Evolutionary conservation across 2,888 invertebrate species (phyloP).

Genomic region (Hartigia nigra): DNA sequence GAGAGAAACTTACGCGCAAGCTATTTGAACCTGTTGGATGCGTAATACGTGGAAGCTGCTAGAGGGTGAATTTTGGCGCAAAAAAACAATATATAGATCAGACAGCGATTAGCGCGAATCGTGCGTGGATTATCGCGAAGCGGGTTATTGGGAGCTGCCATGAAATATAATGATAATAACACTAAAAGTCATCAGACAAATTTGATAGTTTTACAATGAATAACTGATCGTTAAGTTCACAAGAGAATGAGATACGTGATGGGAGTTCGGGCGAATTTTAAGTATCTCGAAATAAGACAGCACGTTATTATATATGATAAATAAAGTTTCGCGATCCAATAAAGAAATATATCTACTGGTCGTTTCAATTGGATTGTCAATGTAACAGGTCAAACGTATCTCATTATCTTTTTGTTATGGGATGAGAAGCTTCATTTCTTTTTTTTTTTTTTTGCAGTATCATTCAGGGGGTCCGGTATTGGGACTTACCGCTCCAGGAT

Average conservation of each 20-base stretch:
- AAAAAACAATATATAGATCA: neutral
- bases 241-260: neutral
- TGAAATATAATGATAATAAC: neutral
- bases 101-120: neutral
- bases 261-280: neutral
- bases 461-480: constrained; percentile 15
- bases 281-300: neutral
- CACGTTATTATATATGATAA: neutral
- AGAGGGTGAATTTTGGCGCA: neutral
- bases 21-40: neutral
- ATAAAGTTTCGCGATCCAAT: too few relatives aligned
- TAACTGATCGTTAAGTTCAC: neutral
- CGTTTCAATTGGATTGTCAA: neutral
- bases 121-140: neutral
- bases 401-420: neutral
- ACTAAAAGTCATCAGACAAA: neutral
- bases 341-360: neutral
- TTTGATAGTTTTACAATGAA: neutral
- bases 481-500: constrained; percentile 74
- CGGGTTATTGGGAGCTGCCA: neutral
- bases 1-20: neutral
- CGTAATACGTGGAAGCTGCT: neutral
- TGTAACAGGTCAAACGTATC: neutral
- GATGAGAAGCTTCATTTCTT: neutral
- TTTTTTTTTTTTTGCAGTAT: neutral